Base-by-base conservation (phyloP, 2,113 vertebrate species). In the Plecotus auritus region DNA sequence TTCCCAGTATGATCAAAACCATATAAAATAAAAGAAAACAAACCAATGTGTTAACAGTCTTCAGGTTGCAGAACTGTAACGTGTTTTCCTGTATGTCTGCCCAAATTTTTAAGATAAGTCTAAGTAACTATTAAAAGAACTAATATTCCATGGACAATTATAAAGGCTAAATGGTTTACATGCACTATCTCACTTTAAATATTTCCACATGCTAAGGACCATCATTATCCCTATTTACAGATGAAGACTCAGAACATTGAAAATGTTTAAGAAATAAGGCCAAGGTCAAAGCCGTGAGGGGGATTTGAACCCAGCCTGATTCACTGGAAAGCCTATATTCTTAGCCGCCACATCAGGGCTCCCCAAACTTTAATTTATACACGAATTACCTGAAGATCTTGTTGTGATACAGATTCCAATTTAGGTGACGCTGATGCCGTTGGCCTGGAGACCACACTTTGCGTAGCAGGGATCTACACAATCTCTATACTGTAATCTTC, bases 1-100 rank as follows among this genome's bases (percentile, higher is more conserved):
- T n/a, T 78, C 80, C n/a, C 12, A 10, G 4, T 30, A 72, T 69
- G 54, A 93, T 20, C 35, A 83, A 70, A 85, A 88, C 32, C 7
- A 91, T 13, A 8, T 18, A 81, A 87, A 72, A 90, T 26, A 20
- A 70, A 88, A 93, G 22, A 81, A 69, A 88, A 88, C 22, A 81
- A 85, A 30, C 13, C 51, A 35, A 72, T 8, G 17, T 72, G 32
- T 61, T 88, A 35, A 61, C 32, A 81, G 28, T 66, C 64, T 83
- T 67, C 20, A 69, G 7, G 30, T 16, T 18, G 4, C 6, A 81
- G 9, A 66, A 86, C 64, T 30, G 0, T 61, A 77, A 54, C 11
- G 3, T 56, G 8, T 56, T 72, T 64, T 73, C 90, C 88, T 80
- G 45, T 20, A 26, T 76, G 67, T 59, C 67, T 78, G 40, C 22